Evolutionary conservation across 2,797 vertebrate genomes (phyloP).

Genomic region (Sarcoramphus papa): DNA sequence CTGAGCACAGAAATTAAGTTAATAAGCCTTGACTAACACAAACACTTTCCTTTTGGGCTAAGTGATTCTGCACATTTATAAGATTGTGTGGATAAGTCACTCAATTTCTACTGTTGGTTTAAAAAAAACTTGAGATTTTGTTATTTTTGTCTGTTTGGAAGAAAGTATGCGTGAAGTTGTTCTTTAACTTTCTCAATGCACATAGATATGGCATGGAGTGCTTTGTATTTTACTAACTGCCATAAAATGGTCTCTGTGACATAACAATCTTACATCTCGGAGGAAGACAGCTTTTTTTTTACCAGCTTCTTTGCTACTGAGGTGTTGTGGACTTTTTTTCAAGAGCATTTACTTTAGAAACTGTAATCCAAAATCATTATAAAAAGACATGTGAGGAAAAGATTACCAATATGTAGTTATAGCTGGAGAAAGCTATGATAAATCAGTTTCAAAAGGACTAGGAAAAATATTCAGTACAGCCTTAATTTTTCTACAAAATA

Average conservation of each 20-base stretch:
- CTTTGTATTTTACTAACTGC: not conserved
- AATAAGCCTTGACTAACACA: not conserved
- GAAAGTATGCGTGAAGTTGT: not conserved
- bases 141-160: not conserved
- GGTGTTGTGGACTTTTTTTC: not conserved
- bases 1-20: not conserved
- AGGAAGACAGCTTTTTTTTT: not conserved
- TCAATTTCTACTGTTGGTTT: not conserved
- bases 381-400: not conserved
- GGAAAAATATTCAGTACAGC: not conserved
- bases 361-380: not conserved
- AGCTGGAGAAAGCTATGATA: not conserved
- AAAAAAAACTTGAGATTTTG: not conserved
- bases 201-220: not conserved
- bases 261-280: rapidly evolving
- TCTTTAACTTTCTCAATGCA: not conserved
- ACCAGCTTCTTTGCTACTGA: not conserved
- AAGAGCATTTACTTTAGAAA: not conserved
- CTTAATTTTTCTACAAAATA: not conserved
- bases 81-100: not conserved
- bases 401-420: not conserved
- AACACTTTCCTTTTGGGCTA: not conserved
- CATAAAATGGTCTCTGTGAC: not conserved
- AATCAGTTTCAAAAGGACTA: not conserved
- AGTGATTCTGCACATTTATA: not conserved